Evolutionary conservation across 2,888 invertebrate genomes (phyloP).

Genomic region (Xylota sylvarum): DNA sequence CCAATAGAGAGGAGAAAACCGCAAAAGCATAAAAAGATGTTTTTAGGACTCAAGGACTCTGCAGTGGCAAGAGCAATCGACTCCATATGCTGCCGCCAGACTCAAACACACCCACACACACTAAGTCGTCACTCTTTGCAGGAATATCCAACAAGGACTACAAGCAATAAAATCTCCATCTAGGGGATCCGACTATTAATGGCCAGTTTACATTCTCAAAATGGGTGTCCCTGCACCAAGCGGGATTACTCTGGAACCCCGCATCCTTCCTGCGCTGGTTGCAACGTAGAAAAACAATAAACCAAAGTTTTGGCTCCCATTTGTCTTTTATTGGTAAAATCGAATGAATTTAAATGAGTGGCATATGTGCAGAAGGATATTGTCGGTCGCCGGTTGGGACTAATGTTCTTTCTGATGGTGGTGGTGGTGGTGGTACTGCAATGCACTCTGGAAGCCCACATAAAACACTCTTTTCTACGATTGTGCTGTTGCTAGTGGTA

Average conservation of each 20-base stretch:
- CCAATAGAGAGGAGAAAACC: slow-evolving; percentile 57
- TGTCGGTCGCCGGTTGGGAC: slow-evolving; percentile 77
- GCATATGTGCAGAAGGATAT: slow-evolving; percentile 77
- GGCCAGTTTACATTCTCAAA: slow-evolving; percentile 78
- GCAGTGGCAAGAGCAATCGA: slow-evolving; percentile 62
- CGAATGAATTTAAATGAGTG: slow-evolving; percentile 78
- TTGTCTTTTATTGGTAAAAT: slow-evolving; percentile 78
- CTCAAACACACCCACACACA: slow-evolving; percentile 13
- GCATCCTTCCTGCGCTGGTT: slow-evolving; percentile 31
- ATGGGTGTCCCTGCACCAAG: slow-evolving; percentile 76
- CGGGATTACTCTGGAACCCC: slow-evolving; percentile 61
- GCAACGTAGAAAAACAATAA: slow-evolving; percentile 78
- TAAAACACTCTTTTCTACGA: slow-evolving; percentile 74
- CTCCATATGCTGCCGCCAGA: slow-evolving; percentile 55
- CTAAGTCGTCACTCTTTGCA: slow-evolving; percentile 17
- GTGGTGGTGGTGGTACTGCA: slow-evolving; percentile 50
- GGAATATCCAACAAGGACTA: slow-evolving; percentile 70
- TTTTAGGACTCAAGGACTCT: slow-evolving; percentile 72
- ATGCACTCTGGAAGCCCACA: slow-evolving; percentile 56
- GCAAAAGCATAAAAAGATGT: slow-evolving; percentile 74
- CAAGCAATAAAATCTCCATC: slow-evolving; percentile 76
- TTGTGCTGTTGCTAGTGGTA: slow-evolving; percentile 41
- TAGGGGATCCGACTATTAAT: slow-evolving; percentile 77
- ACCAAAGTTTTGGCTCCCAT: slow-evolving; percentile 78
- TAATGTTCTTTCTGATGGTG: slow-evolving; percentile 63